A percentile compares a stretch with the other conserved stretches of the same genome.
phyloP scores from a whole-genome alignment of 2,113 vertebrate genomes.

The Raphicerus campestris region DNA sequence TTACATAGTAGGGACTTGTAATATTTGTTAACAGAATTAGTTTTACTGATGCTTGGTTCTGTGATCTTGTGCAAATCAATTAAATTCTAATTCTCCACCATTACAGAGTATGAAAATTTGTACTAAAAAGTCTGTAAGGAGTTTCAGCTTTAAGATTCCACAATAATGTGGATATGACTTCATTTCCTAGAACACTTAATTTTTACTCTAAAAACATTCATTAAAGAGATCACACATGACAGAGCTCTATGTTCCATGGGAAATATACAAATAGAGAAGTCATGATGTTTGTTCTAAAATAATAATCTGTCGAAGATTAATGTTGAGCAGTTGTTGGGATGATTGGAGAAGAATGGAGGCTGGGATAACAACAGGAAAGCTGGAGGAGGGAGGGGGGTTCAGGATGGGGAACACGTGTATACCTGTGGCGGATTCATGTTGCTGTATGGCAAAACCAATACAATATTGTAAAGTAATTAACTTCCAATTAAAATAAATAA shows the following conservation, averaged over 20 bases:
- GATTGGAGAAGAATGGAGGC: not conserved
- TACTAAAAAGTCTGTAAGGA: not conserved
- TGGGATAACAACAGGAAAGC: not conserved
- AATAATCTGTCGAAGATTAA: not conserved
- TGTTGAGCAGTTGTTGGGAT: not conserved
- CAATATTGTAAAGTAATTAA: no score
- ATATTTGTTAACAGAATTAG: not conserved
- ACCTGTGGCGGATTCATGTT: no score
- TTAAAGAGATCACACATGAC: not conserved
- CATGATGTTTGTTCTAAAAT: not conserved
- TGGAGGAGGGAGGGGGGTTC: not conserved
- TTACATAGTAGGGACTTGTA: not conserved
- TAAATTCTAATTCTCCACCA: not conserved
- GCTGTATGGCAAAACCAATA: no score
- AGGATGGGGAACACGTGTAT: no score
- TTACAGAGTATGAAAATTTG: not conserved
- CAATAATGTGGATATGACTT: not conserved
- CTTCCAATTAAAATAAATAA: no score
- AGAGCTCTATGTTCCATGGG: not conserved
- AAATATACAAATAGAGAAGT: not conserved
- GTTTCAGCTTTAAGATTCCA: conserved; percentile 3
- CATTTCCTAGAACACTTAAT: not conserved
- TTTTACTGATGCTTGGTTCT: not conserved
- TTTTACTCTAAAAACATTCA: not conserved
- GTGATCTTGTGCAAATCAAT: not conserved